phyloP scores from a whole-genome alignment of 2,113 vertebrate species.

The Protobothrops flavoviridis region DNA sequence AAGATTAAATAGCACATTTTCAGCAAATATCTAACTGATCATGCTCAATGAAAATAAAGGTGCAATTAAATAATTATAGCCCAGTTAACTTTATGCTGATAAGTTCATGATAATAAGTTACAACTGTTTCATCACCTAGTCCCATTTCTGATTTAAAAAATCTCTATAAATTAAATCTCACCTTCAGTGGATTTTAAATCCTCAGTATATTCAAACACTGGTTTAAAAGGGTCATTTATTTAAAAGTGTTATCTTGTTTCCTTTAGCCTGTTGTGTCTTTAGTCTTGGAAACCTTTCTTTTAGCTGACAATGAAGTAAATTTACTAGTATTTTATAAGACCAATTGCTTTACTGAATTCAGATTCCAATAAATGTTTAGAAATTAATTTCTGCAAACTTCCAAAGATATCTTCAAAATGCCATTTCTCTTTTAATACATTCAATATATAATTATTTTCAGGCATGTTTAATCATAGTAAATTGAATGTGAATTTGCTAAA shows the following conservation, averaged over 20 bases:
- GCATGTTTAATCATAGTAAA: rapidly evolving
- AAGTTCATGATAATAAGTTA: neutral
- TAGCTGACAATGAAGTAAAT: neutral
- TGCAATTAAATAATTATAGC: neutral
- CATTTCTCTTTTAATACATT: neutral
- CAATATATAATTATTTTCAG: neutral
- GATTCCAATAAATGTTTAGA: neutral
- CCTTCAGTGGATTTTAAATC: neutral
- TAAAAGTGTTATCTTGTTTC: neutral
- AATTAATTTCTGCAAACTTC: neutral
- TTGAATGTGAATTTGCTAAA: rapidly evolving
- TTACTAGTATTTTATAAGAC: neutral
- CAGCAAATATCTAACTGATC: neutral
- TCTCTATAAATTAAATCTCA: neutral
- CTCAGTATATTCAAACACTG: neutral
- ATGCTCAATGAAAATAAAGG: neutral
- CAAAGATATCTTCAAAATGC: neutral
- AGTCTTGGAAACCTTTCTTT: neutral
- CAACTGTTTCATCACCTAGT: neutral
- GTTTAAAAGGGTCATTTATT: neutral
- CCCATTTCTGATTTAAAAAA: neutral
- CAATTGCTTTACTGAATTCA: neutral
- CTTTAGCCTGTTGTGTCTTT: neutral
- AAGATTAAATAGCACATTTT: too few species aligned
- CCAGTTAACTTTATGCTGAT: neutral